These are phyloP conservation scores for Sorex maritimensis DNA, from an alignment of 2,797 vertebrate species.

Conservation along the genomic window DNA sequence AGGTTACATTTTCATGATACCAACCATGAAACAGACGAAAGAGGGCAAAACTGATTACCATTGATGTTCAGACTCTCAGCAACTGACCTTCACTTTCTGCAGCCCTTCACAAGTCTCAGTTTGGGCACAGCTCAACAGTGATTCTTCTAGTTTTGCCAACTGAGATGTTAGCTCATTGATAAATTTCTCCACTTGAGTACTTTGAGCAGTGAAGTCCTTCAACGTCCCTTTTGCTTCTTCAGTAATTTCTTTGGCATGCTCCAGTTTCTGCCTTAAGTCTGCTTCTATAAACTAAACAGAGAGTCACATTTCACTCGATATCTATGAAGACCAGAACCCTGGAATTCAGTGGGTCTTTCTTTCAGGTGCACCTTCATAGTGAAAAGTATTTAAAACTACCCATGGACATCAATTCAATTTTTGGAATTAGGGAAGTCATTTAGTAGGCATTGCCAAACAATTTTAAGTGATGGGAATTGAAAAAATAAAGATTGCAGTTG, in stretches of 20 bases:
- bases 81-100: constrained; percentile 94
- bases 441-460: not conserved
- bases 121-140: constrained; percentile 90
- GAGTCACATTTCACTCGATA: constrained; percentile 13
- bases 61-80: not conserved
- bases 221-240: constrained; percentile 94
- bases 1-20: not conserved
- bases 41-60: not conserved
- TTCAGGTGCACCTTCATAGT: not conserved
- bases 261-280: constrained; percentile 95
- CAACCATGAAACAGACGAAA: not conserved
- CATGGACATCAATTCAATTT: not conserved
- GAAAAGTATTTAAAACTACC: not conserved
- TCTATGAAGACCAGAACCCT: not conserved
- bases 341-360: constrained; percentile 24
- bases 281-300: constrained; percentile 94
- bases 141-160: constrained; percentile 93
- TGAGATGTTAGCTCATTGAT: constrained; percentile 92
- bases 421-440: constrained; percentile 26
- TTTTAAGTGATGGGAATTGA: not conserved
- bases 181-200: constrained; percentile 93
- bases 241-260: constrained; percentile 94
- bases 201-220: constrained; percentile 95
- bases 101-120: constrained; percentile 92
- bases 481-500: not conserved